Evolutionary conservation across 2,113 vertebrate genomes (phyloP), one percentile per base, ranked within the genome.

Genomic region (Choloepus hoffmanni): DNA sequence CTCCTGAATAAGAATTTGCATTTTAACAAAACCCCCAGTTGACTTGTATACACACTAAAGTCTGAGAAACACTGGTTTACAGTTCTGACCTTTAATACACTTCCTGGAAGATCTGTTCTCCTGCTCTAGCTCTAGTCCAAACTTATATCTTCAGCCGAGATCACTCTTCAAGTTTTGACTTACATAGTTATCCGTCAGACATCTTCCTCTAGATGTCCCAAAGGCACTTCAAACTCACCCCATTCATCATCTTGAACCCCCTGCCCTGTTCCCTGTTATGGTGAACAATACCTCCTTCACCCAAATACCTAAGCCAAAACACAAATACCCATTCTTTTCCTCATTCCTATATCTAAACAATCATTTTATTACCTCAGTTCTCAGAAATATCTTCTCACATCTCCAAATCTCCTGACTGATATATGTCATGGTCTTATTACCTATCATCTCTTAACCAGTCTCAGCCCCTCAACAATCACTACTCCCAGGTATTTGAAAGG

Each of bases 381-480:
- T 81, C 72, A 89, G 77, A 85, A 89, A 76, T 72, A 55, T 55
- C 63, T 96, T 79, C 48, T 86, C 63, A 77, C 3, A 62, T 84
- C 70, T 84, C 50, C 58, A 88, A 63, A 15, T 3, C 23, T 19
- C 16, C 62, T 14, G 4, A 53, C 10, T 85, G 33, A 74, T 23
- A 19, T 21, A 24, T 40, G 14, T 76, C 58, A 70, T 18, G 16
- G 77, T 28, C 2, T 0, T 8, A 11, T 65, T 28, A 79, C 55
- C 63, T 43, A 19, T 90, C 36, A 72, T 4, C 33, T 88, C 77
- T 74, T 72, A 94, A 88, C n/a, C 60, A 13, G 16, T 63, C 7
- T 65, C 12, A 79, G 21, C 70, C 7, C 12, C 14, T 92, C 1
- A 13, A 58, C 0, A 1, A 72, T 21, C 43, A 12, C 16, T 21